Base-by-base conservation (phyloP, 2,888 invertebrate species). In the Xylota segnis region DNA sequence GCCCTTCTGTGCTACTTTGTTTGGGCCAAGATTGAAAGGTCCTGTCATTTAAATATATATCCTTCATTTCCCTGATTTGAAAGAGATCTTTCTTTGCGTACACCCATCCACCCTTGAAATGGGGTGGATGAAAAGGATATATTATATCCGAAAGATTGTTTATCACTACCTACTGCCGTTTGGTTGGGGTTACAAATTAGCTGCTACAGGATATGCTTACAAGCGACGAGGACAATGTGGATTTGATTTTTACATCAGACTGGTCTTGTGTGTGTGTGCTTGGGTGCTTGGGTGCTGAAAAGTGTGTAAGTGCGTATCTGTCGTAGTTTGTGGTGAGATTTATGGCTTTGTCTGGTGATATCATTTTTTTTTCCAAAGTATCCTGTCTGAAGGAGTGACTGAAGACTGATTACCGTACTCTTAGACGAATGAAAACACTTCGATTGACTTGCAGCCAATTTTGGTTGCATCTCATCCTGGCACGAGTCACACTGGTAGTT, bases 11-110 rank as follows among this genome's bases (percentile, higher is more conserved):
- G 50, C 18, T 40, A 7, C 9, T 12, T 23, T 10, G 63, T 45
- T 34, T 61, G 71, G 78, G 54, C 54, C 72, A 86, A 86, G 86
- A 86, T 86, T 86, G 86, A 86, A 81, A 86, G 86, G 86, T 77
- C 86, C 82, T 86, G 86, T 86, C 86, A 86, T 86, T 86, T 82
- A 86, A 86, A 86, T 86, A 86, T 86, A 86, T 86, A 86, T 86
- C 82, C 86, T 86, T 86, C 86, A 86, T 86, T 86, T 86, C 86
- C 86, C 68, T 76, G 82, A 86, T 86, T 81, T 68, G 61, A 63
- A 72, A 77, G 71, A 77, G 68, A 81, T 86, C 76, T 82, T 72
- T 72, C 81, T 81, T 83, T 78, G 83, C 83, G 78, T 83, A 72
- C 45, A 54, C n/a, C n/a, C 58, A 34, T 56, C 40, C 52, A 40